A percentile compares a stretch with the other conserved stretches of the same genome.
These are phyloP conservation scores for Anas capensis DNA, from an alignment of 2,797 vertebrate genomes.

Conservation along the genomic window DNA sequence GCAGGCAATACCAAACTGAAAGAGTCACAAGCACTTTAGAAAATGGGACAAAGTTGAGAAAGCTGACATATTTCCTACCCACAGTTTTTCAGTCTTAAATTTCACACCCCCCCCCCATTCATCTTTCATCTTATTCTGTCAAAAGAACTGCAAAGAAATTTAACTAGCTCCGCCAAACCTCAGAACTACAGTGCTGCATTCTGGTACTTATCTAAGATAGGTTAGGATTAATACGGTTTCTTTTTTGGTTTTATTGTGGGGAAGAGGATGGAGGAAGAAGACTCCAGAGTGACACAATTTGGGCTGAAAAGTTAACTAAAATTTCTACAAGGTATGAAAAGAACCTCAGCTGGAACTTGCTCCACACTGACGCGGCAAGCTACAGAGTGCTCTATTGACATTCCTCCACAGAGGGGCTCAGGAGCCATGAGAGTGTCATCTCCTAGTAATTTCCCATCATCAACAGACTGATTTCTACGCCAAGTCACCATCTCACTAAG, in stretches of 20 bases:
- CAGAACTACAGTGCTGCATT: neutral
- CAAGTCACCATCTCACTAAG: neutral
- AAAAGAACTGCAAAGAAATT: neutral
- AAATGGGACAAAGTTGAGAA: neutral
- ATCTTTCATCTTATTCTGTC: neutral
- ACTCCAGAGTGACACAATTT: neutral
- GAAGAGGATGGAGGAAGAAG: neutral
- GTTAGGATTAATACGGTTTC: neutral
- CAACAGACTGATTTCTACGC: neutral
- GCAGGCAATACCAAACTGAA: neutral
- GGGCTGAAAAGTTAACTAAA: neutral
- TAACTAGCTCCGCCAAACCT: neutral
- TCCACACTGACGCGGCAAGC: neutral
- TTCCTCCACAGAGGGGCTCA: neutral
- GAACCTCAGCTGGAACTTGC: neutral
- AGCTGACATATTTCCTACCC: neutral
- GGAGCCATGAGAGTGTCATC: no score
- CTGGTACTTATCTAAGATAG: neutral
- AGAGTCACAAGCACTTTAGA: neutral
- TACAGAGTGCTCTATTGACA: no score
- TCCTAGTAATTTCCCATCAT: neutral
- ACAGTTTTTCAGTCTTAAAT: neutral
- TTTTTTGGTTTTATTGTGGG: neutral
- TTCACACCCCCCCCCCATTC: neutral
- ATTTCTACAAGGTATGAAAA: neutral